A percentile compares a stretch with the other conserved stretches of the same genome.
These are phyloP conservation scores for Chaetodon trifasciatus DNA, from an alignment of 2,797 vertebrate genomes.

Conservation along the genomic window DNA sequence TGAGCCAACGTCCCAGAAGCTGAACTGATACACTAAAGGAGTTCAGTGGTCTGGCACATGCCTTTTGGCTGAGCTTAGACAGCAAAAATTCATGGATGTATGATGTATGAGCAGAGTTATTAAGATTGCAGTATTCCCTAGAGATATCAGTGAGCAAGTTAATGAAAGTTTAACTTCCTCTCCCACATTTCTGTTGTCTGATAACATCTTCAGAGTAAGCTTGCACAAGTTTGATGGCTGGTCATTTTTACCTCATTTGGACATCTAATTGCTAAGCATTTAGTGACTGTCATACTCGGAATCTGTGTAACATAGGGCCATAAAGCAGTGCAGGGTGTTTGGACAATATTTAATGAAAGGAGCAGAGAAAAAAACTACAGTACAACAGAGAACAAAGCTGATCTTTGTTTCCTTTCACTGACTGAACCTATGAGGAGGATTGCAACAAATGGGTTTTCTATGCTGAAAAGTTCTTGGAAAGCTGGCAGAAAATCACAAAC, in stretches of 20 bases:
- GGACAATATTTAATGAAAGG: background rate
- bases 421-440: background rate
- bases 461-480: background rate
- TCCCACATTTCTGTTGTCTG: background rate
- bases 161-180: background rate
- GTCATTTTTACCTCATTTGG: background rate
- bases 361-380: background rate
- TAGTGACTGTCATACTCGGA: background rate
- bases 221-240: background rate
- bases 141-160: background rate
- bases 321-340: background rate
- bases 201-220: background rate
- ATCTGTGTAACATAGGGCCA: background rate
- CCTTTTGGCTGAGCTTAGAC: constrained; percentile 3
- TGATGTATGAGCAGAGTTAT: background rate
- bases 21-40: background rate
- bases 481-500: background rate
- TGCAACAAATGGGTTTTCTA: background rate
- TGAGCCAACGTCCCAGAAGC: no score
- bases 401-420: background rate
- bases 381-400: no score
- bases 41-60: background rate
- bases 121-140: background rate
- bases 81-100: background rate
- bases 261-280: background rate